phyloP scores from a whole-genome alignment of 2,113 vertebrate species.

The Oreocharis arfaki region DNA sequence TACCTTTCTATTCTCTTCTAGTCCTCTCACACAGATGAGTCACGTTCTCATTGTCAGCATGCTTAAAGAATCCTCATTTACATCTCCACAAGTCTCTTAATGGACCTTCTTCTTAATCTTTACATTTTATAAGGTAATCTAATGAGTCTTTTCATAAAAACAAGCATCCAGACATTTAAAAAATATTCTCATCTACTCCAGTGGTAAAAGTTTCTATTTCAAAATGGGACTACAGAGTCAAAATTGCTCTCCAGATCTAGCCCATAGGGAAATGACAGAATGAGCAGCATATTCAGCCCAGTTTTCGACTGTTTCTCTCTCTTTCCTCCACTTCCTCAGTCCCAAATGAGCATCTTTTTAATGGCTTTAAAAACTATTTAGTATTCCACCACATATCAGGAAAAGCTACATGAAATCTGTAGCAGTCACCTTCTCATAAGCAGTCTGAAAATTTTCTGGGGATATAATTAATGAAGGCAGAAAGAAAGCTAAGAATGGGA shows the following conservation, averaged over 20 bases:
- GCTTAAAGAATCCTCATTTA: neutral
- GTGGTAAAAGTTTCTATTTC: neutral
- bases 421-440: neutral
- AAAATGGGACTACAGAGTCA: neutral
- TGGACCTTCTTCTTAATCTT: neutral
- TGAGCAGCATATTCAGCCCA: neutral
- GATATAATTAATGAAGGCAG: neutral
- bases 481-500: neutral
- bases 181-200: neutral
- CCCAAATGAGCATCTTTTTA: neutral
- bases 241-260: neutral
- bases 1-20: neutral
- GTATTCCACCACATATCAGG: neutral
- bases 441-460: neutral
- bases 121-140: neutral
- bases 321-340: neutral
- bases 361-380: neutral
- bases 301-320: neutral
- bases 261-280: neutral
- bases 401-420: neutral
- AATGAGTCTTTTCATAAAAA: neutral
- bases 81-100: neutral
- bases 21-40: neutral
- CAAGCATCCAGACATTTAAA: neutral
- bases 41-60: neutral